phyloP scores from a whole-genome alignment of 2,888 invertebrate species.

The Strigamia maritima region DNA sequence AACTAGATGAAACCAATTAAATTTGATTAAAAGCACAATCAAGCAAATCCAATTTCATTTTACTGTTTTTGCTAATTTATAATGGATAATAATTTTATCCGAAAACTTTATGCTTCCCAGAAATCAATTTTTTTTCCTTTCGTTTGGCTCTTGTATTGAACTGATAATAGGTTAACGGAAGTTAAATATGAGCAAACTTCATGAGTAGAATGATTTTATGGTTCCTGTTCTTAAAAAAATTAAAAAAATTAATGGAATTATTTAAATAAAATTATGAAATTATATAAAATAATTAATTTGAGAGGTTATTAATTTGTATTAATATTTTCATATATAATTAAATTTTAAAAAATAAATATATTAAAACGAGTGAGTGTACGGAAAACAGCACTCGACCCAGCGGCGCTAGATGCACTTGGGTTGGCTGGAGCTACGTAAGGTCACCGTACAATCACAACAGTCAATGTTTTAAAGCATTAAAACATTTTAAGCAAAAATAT shows the following conservation, averaged over 20 bases:
- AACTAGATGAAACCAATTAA: neutral
- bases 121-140: neutral
- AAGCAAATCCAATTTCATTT: neutral
- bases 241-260: neutral
- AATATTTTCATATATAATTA: too few relatives aligned
- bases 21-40: neutral
- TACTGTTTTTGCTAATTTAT: neutral
- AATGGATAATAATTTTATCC: neutral
- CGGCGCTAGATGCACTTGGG: too few relatives aligned
- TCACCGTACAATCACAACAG: too few relatives aligned
- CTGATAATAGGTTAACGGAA: neutral
- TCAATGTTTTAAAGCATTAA: too few relatives aligned
- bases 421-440: too few relatives aligned
- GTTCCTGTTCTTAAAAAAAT: conserved; percentile 15
- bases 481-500: too few relatives aligned
- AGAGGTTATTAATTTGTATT: too few relatives aligned
- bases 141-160: neutral
- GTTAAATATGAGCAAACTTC: neutral
- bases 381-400: too few relatives aligned
- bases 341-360: too few relatives aligned
- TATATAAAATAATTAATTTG: too few relatives aligned
- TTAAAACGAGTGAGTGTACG: too few relatives aligned
- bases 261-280: too few relatives aligned
- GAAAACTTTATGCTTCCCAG: neutral
- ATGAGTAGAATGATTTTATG: neutral